Evolutionary conservation across 2,113 vertebrate genomes (phyloP).

Genomic region (Tiliqua scincoides): DNA sequence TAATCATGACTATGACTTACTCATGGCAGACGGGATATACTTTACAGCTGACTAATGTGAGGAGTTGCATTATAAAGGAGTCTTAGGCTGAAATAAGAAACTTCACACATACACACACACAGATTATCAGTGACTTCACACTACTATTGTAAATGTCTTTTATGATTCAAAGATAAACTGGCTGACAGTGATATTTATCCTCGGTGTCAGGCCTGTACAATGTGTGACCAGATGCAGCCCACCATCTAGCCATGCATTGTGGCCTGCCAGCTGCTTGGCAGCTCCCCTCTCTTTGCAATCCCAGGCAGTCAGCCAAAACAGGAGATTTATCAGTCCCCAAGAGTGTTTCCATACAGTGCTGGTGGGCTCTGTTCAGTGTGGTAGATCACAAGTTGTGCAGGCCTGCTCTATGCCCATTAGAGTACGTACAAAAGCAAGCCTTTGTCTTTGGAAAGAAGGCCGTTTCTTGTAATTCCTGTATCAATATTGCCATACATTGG

Average conservation of each 20-base stretch:
- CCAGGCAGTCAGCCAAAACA: not conserved
- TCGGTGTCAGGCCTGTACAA: not conserved
- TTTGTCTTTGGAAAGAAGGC: not conserved
- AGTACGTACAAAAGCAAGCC: conserved; percentile 12
- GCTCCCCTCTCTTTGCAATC: not conserved
- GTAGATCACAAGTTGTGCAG: not conserved
- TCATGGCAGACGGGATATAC: conserved; percentile 28
- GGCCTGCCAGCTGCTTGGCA: not conserved
- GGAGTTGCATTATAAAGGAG: not conserved
- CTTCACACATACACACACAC: not conserved
- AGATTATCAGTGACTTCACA: not conserved
- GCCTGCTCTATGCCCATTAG: not conserved
- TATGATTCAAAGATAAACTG: not conserved
- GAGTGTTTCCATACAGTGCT: not conserved
- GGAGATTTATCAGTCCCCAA: not conserved
- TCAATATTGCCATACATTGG: not conserved
- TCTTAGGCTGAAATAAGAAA: conserved; percentile 16
- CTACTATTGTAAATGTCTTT: conserved; percentile 1
- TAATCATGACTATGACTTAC: conserved; percentile 33
- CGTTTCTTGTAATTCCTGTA: not conserved
- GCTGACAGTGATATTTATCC: not conserved
- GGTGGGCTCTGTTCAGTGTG: not conserved
- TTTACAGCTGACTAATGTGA: conserved; percentile 32
- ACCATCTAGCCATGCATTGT: not conserved
- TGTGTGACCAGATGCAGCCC: not conserved